Evolutionary conservation across 53 echinoderm and acorn worm genomes (phyloP).

Genomic region (Temnopleurus reevesii): DNA sequence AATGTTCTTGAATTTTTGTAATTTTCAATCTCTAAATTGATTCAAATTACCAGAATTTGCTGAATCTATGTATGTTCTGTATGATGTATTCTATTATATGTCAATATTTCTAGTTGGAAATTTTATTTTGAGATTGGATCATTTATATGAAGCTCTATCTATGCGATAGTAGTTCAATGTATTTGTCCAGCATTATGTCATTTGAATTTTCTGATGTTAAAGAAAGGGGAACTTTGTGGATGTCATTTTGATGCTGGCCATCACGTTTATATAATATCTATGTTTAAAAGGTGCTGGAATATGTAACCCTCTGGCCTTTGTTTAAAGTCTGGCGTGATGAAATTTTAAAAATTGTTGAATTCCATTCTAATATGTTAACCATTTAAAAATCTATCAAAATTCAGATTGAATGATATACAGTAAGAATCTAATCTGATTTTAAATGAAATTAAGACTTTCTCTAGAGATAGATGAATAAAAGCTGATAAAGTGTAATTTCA

Average conservation of each 20-base stretch:
- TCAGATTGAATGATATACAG: background rate
- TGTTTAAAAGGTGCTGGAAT: slow-evolving; percentile 9
- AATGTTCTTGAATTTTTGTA: background rate
- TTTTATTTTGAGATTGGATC: background rate
- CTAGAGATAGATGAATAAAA: too few relatives aligned
- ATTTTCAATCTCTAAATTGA: slow-evolving; percentile 18
- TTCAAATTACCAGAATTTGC: background rate
- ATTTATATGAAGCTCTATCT: background rate
- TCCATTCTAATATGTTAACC: background rate
- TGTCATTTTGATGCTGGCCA: slow-evolving; percentile 35
- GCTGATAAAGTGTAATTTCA: too few relatives aligned
- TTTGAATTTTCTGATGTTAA: background rate
- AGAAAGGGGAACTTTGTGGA: background rate
- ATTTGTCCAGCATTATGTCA: background rate
- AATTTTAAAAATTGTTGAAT: too few relatives aligned
- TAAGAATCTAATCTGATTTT: too few relatives aligned
- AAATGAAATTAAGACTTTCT: too few relatives aligned
- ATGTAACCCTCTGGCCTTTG: too few relatives aligned
- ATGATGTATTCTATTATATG: slow-evolving; percentile 15
- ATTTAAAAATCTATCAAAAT: background rate
- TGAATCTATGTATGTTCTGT: background rate
- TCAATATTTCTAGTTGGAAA: background rate
- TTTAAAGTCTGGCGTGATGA: too few relatives aligned
- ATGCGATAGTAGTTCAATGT: background rate
- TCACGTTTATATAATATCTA: slow-evolving; percentile 33